Percentiles rank a stretch among this genome's conserved stretches.
Evolutionary conservation across 1,140 invertebrate species (phyloP).

Genomic region (Bombus polaris): DNA sequence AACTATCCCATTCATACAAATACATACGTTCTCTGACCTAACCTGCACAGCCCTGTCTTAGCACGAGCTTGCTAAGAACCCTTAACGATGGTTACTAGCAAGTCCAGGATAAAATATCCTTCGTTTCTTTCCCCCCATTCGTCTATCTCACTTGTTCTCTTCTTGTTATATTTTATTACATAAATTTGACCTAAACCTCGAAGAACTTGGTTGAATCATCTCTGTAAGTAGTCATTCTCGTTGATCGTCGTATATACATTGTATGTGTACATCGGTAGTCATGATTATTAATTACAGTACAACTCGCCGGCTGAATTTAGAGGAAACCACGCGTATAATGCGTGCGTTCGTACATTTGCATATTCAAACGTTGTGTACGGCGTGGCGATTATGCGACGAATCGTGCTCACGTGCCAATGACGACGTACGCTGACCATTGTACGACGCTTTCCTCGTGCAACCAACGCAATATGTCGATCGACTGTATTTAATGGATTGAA

Average conservation of each 20-base stretch:
- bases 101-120: not conserved
- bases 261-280: conserved; percentile 25
- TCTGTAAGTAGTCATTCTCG: not conserved
- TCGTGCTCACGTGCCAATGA: conserved; percentile 49
- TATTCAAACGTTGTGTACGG: conserved; percentile 63
- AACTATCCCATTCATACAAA: conserved; percentile 7
- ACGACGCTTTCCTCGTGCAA: conserved; percentile 27
- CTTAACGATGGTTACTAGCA: not conserved
- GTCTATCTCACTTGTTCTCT: not conserved
- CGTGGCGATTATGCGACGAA: conserved; percentile 61
- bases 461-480: conserved; percentile 27
- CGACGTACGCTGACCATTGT: conserved; percentile 40
- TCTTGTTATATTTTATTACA: not conserved
- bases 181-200: not conserved
- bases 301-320: conserved; percentile 55
- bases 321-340: conserved; percentile 59
- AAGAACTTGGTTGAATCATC: not conserved
- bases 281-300: conserved; percentile 66
- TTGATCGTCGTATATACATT: conserved; percentile 9
- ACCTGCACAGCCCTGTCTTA: not conserved
- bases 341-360: conserved; percentile 58
- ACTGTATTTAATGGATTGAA: conserved; percentile 32
- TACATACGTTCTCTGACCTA: not conserved
- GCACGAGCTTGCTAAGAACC: not conserved
- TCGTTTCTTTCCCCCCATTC: not conserved